These are phyloP conservation scores for Neofelis nebulosa DNA, from an alignment of 2,113 vertebrate genomes.

Conservation along the genomic window DNA sequence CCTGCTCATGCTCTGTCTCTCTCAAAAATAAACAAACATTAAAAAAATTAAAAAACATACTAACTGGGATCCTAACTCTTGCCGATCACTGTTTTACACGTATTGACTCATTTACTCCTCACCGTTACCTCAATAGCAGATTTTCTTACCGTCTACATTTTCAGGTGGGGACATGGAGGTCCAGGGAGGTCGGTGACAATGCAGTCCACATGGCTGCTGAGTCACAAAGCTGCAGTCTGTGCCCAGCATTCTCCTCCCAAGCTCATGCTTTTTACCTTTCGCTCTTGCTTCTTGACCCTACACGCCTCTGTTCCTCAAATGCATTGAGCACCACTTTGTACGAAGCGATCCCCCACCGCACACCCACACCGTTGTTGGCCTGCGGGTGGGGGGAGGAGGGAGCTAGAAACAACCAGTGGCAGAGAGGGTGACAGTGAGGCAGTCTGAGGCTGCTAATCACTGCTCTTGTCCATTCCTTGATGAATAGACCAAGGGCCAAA, in stretches of 20 bases:
- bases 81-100: neutral
- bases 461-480: neutral
- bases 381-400: neutral
- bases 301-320: neutral
- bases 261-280: neutral
- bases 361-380: neutral
- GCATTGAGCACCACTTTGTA: neutral
- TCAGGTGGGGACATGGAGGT: neutral
- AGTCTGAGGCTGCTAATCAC: neutral
- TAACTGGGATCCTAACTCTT: neutral
- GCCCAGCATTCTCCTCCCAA: neutral
- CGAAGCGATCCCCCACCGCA: too few species aligned
- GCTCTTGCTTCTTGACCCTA: fast-evolving
- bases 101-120: neutral
- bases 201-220: neutral
- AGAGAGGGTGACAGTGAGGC: neutral
- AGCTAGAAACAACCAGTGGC: neutral
- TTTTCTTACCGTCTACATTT: neutral
- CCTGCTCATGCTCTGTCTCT: too few species aligned
- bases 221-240: neutral
- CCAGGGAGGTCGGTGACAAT: neutral
- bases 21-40: too few species aligned
- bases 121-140: neutral
- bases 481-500: neutral
- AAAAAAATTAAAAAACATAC: neutral